Conservation (phyloP, 2,888 invertebrate genomes). For the Acrocera orbiculus region DNA sequence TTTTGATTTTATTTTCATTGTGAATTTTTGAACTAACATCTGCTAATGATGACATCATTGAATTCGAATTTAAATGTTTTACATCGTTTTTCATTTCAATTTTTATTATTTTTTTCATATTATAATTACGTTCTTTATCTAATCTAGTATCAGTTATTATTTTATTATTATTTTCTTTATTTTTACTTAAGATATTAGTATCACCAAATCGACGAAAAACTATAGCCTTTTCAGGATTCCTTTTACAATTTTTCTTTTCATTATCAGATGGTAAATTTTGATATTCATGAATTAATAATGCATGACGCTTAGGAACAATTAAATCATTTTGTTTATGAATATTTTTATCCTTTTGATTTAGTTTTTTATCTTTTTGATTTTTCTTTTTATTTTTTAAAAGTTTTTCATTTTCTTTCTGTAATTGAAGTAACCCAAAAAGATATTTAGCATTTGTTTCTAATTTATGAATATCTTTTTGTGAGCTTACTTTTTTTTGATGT, state of each 20-base stretch:
- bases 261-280: constrained; percentile 13
- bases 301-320: constrained; percentile 12
- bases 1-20: too few relatives aligned
- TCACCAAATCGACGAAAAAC: constrained; percentile 14
- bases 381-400: constrained; percentile 12
- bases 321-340: constrained; percentile 6
- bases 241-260: constrained; percentile 6
- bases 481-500: background rate
- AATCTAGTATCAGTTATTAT: background rate
- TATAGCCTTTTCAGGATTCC: constrained; percentile 4
- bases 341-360: constrained; percentile 6
- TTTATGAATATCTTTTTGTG: too few relatives aligned
- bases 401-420: constrained; percentile 8
- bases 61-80: constrained; percentile 7
- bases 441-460: constrained; percentile 9
- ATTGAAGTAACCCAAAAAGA: constrained; percentile 12
- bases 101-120: constrained; percentile 4
- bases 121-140: constrained; percentile 1
- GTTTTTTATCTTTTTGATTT: constrained; percentile 8
- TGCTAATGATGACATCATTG: constrained; percentile 11
- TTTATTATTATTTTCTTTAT: constrained; percentile 6
- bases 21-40: constrained; percentile 7
- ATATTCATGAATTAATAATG: constrained; percentile 12
- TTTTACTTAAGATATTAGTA: constrained; percentile 12
- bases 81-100: constrained; percentile 8